Base-by-base conservation (phyloP, 2,888 invertebrate species). In the Sabatieria punctata region DNA sequence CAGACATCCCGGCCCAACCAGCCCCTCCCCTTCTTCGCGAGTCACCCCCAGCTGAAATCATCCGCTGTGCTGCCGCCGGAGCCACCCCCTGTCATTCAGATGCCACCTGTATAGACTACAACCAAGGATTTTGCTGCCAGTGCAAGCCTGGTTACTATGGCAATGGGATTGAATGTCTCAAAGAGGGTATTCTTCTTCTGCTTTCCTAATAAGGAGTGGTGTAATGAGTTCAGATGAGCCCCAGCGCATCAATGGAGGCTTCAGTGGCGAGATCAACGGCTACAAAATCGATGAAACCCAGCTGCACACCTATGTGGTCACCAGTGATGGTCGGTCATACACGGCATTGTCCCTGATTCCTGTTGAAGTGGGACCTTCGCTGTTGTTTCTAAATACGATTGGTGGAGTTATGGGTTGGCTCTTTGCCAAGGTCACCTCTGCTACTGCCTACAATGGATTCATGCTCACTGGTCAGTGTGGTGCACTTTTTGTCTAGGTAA, bases 401-500 rank as follows among this genome's bases (percentile, higher is more conserved):
- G 85, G 85, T 1, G 79, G 79, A 21, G 75, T 83, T 1, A 78
- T 93, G 47, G 89, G 86, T 8, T 95, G 91, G 85, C 70, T 95
- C 1, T 95, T 95, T 64, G 89, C 93, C 4, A 79, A 79, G 60
- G 57, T 62, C n/a, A 79, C 82, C 2, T 68, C 77, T 24, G 76
- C 77, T 37, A 70, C 73, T 8, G 80, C 81, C 1, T 73, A 75
- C 47, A 97, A 95, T 67, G 95, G 95, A 48, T 95, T 88, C 65
- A 80, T 84, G 65, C 67, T 68, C 41, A 71, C 72, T 45, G 70
- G 70, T 68, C 50, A 18, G 18, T 49, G 8, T n/a, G 11, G 8
- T 6, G n/a, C n/a, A n/a, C n/a, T n/a, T n/a, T n/a, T n/a, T n/a
- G n/a, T n/a, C n/a, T n/a, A n/a, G n/a, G n/a, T n/a, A n/a, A n/a